A percentile compares a stretch with the other conserved stretches of the same genome.
These are phyloP conservation scores for Diploptera punctata DNA, from an alignment of 2,888 invertebrate genomes.

Conservation along the genomic window DNA sequence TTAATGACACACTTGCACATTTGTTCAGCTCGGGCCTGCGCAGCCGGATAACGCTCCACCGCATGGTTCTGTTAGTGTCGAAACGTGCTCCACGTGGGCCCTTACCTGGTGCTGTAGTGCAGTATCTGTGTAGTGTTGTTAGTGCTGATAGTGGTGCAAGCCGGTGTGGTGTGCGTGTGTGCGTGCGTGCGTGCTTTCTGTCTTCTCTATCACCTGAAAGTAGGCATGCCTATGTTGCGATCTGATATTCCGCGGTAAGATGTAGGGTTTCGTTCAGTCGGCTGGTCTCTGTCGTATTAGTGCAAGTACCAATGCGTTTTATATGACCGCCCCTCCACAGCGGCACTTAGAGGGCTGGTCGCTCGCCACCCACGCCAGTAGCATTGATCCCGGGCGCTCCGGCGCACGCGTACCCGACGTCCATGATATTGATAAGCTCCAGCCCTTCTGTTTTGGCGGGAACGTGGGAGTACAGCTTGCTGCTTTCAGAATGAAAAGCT, in stretches of 20 bases:
- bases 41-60: too few relatives aligned
- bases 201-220: slow-evolving; percentile 16
- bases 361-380: slow-evolving; percentile 4
- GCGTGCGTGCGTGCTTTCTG: background rate
- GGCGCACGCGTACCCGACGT: background rate
- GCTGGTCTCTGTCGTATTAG: background rate
- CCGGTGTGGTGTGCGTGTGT: background rate
- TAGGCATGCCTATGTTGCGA: slow-evolving; percentile 11
- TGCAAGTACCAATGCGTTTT: background rate
- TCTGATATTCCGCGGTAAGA: background rate
- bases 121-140: slow-evolving; percentile 17
- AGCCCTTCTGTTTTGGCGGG: slow-evolving; percentile 20
- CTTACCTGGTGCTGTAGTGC: slow-evolving; percentile 18
- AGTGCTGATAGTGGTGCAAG: background rate
- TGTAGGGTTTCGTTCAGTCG: background rate
- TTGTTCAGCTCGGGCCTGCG: too few relatives aligned
- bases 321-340: slow-evolving; percentile 1
- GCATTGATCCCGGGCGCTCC: slow-evolving; percentile 7
- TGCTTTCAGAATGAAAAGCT: slow-evolving; percentile 21
- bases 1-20: too few relatives aligned
- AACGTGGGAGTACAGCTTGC: slow-evolving; percentile 19
- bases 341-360: slow-evolving; percentile 1
- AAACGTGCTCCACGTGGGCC: background rate
- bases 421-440: slow-evolving; percentile 10
- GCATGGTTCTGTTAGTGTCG: too few relatives aligned